Evolutionary conservation across 2,797 vertebrate genomes (phyloP), one percentile per base, ranked within the genome.

Genomic region (Oophaga sylvatica): DNA sequence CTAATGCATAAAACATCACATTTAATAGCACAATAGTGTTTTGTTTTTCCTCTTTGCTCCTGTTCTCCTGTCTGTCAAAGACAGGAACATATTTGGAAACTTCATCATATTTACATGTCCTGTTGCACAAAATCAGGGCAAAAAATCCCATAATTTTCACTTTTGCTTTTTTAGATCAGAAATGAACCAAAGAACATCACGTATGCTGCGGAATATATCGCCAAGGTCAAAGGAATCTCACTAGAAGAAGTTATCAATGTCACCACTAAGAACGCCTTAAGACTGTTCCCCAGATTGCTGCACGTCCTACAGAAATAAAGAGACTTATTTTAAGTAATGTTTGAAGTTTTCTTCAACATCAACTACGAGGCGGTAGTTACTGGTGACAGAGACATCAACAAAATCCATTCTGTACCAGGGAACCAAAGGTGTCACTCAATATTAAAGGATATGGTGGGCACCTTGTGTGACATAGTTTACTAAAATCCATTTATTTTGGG

Each of bases 151-250:
- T 7, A 65, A 65, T 26, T 10, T 65, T n/a, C 10, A 3, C 65
- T 29, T 77, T 77, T 75, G 26, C 29, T n/a, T 29, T 92, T 93
- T 7, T 92, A 99, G 98, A 96, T 97, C 88, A 97, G 98, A 93
- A 99, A 99, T 87, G 98, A 98, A 91, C 98, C 98, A 10, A 94
- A 90, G 91, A 99, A 99, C 91, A 94, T 99, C 90, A 88, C 93
- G 3, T 22, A 98, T 80, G 94, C 96, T 90, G 98, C 97, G 0
- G 96, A 99, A 90, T 99, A 96, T 89, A 94, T 99, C 92, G 97
- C 97, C 87, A 95, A 94, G 90, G 93, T 96, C 62, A 99, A 99
- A 94, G 97, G 96, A 4, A 92, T 99, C 90, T 92, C 97, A 0
- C 89, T 98, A 93, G 96, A 97, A 93, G 94, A 93, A 87, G 97